Evolutionary conservation across 2,113 vertebrate genomes (phyloP).

Genomic region (Sprattus sprattus): DNA sequence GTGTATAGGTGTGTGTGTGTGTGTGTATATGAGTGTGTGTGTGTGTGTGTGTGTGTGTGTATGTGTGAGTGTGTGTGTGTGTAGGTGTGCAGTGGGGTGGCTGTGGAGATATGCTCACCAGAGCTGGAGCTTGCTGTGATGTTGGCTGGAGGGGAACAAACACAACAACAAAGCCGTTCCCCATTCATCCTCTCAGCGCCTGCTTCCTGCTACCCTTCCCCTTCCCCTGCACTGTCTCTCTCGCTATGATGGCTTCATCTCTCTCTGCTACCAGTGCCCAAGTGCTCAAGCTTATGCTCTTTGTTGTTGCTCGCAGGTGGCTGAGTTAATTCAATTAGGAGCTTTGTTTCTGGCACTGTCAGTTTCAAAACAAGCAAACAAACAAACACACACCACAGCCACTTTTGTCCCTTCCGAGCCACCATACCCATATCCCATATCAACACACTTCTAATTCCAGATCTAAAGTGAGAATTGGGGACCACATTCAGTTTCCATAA

Average conservation of each 20-base stretch:
- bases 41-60: background rate
- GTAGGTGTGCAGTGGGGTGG: background rate
- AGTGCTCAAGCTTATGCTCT: background rate
- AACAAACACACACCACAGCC: background rate
- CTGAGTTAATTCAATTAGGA: background rate
- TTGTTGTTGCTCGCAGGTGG: background rate
- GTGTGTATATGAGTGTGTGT: background rate
- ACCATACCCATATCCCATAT: background rate
- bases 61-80: background rate
- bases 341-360: background rate
- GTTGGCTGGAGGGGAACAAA: too few species aligned
- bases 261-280: background rate
- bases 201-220: background rate
- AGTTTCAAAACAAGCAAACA: background rate
- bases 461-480: constrained; percentile 9
- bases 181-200: too few species aligned
- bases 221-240: background rate
- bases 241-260: background rate
- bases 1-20: background rate
- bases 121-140: too few species aligned
- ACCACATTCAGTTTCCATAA: constrained; percentile 43
- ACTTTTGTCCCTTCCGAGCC: background rate
- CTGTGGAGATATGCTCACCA: background rate
- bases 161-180: too few species aligned
- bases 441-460: background rate